Base-by-base conservation (phyloP, 2,797 vertebrate genomes). In the Adrianichthys oophorus region DNA sequence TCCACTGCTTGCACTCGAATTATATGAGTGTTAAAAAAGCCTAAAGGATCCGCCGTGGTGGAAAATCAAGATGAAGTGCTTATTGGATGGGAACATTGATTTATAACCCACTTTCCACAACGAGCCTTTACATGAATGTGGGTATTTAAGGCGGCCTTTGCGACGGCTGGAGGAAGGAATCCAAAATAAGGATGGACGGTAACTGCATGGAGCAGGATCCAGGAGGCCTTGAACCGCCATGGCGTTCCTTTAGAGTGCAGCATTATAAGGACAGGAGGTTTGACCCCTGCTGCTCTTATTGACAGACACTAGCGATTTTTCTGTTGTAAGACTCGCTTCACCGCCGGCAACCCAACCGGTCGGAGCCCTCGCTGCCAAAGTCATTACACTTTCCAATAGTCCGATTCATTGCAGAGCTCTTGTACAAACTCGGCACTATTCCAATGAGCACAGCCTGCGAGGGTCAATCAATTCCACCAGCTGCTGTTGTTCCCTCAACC, bases 11-110 rank as follows among this genome's bases (percentile, higher is more conserved):
- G 71, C 21, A 56, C 57, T 44, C 75, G 73, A 80, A 85, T 84
- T 80, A 74, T 68, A 77, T 76, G 71, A 64, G 82, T 59, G 80
- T 79, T 76, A 72, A 76, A 87, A 62, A 83, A 44, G 72, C 72
- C 69, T 79, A 62, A 84, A 84, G 68, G 65, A 79, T 76, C 76
- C 83, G 83, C 73, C 86, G 73, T 67, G 78, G 70, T 78, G 68
- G 75, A 74, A 81, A 87, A 83, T 86, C 70, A 85, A 88, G 85
- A 88, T 75, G 59, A 85, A 87, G 79, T 15, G 17, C 57, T 49
- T 7, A n/a, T 70, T 85, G 70, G 59, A 82, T 78, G 73, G 56
- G 69, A 62, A 82, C 88, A 89, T 87, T 78, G 84, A 90, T 89
- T 89, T 83, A 81, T 81, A 70, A 68, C 72, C 74, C 53, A 48